Conservation (phyloP, 2,888 invertebrate species). For the Allygus modestus region DNA sequence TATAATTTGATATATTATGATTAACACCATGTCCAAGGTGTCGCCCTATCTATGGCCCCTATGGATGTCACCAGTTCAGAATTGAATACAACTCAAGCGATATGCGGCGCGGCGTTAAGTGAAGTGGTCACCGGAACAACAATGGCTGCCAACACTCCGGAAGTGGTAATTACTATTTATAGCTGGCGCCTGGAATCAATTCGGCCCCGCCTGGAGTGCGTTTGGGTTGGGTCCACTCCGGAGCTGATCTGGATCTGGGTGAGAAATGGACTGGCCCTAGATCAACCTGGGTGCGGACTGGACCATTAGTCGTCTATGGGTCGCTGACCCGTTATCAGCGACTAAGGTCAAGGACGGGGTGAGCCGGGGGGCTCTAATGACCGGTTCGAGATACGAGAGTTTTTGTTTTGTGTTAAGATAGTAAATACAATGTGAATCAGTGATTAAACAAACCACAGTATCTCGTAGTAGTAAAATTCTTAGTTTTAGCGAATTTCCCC, state of each 20-base stretch:
- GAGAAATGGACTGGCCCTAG: not conserved
- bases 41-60: no score
- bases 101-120: not conserved
- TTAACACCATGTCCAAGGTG: no score
- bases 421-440: no score
- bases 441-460: no score
- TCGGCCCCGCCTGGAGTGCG: conserved; percentile 7
- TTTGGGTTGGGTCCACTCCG: not conserved
- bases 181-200: conserved; percentile 37
- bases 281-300: not conserved
- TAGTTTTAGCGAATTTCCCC: no score
- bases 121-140: conserved; percentile 43
- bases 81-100: no score
- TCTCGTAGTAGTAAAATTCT: no score
- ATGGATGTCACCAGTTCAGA: no score
- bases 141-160: conserved; percentile 31
- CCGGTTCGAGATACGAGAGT: no score
- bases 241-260: not conserved
- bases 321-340: not conserved
- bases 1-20: no score
- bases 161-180: conserved; percentile 46
- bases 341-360: not conserved
- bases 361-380: not conserved
- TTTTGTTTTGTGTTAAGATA: no score
- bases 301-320: not conserved